Base-by-base conservation (phyloP, 1,140 invertebrate species). In the Drosophila kanapiae region DNA sequence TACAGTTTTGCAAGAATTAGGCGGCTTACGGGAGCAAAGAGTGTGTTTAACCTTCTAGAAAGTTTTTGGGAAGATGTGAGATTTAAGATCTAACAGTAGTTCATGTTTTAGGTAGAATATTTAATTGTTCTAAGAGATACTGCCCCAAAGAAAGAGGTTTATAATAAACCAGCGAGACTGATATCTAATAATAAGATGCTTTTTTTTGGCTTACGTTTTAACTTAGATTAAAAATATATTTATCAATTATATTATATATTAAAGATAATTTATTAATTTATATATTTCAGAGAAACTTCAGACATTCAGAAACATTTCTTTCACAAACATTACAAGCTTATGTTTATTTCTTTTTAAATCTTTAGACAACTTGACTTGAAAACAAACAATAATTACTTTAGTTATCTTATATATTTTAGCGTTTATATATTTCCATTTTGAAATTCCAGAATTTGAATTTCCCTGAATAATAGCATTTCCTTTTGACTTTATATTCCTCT, bases 1-100 rank as follows among this genome's bases (percentile, higher is more conserved):
- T 59, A 72, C 51, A 31, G 67, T 48, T 72, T 48, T 58, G 31
- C n/a, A 1, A 14, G n/a, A 27, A 69, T 69, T 47, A 27, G n/a
- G 5, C 3, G 18, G 16, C 5, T 35, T 10, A 68, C 10, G 48
- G 10, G 10, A 16, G 23, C 33, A 29, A 38, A 11, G 16, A 48
- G 27, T 13, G 14, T 29, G 33, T 4, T 16, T 31, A 37, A 27
- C 11, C 10, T n/a, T 47, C 11, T 54, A 11, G 54, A 49, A 61
- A 67, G 45, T 27, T 16, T 9, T 1, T 2, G 1, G 6, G 2
- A 7, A 38, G n/a, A 2, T 49, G 0, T 40, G 4, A 38, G 23
- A 62, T 58, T 0, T 18, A 3, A 61, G 18, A 13, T 16, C 5
- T 16, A 16, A 27, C 2, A 16, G 3, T 11, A 13, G 10, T 35